Conservation (phyloP, 2,797 vertebrate genomes). For the Oreonectes daqikongensis region DNA sequence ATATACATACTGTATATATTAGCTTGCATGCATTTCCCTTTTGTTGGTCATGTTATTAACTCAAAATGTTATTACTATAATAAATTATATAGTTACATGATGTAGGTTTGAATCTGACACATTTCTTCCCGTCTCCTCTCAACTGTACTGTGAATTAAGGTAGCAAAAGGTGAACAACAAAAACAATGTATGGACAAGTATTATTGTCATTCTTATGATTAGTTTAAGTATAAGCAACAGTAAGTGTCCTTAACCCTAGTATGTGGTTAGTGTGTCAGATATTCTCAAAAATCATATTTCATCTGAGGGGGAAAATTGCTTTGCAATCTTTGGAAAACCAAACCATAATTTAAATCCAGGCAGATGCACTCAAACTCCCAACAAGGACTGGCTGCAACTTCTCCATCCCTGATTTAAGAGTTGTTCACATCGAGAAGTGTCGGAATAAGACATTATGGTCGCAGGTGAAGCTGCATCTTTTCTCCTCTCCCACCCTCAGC, state of each 20-base stretch:
- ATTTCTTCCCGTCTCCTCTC: too few species aligned
- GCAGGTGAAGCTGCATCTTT: conserved; percentile 41
- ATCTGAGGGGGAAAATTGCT: not conserved
- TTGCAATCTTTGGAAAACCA: not conserved
- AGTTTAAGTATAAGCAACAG: too few species aligned
- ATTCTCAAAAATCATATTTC: not conserved
- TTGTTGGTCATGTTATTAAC: conserved; percentile 32
- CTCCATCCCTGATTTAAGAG: conserved; percentile 49
- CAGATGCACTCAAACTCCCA: conserved; percentile 15
- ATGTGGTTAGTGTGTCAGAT: not conserved
- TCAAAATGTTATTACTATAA: too few species aligned
- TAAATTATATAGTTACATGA: too few species aligned
- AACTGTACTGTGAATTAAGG: not conserved
- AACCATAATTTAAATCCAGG: not conserved
- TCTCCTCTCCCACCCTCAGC: conserved; percentile 34
- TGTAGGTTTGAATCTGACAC: not conserved
- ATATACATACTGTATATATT: conserved; percentile 22
- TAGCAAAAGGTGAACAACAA: not conserved
- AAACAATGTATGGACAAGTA: not conserved
- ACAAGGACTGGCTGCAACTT: conserved; percentile 24
- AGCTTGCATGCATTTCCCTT: conserved; percentile 3
- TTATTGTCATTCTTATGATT: too few species aligned
- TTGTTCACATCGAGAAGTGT: conserved; percentile 47
- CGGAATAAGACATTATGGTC: conserved; percentile 38
- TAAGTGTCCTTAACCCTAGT: not conserved